phyloP scores from a whole-genome alignment of 2,888 invertebrate genomes.

The Athalia circularis region DNA sequence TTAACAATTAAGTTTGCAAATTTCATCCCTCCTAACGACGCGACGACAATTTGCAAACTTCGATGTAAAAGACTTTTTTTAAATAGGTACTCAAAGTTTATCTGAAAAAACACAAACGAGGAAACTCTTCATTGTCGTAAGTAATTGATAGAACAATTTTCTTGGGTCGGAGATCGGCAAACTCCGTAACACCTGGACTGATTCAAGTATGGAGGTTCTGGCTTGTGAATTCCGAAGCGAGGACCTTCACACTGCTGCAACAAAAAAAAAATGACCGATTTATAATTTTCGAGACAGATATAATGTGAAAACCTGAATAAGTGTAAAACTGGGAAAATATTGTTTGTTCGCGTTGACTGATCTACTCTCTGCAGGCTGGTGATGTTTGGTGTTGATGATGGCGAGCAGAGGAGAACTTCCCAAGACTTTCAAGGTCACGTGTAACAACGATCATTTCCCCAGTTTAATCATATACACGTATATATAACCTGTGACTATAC shows the following conservation, averaged over 20 bases:
- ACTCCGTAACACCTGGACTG: slow-evolving; percentile 74
- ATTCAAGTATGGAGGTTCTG: slow-evolving; percentile 66
- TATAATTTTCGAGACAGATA: slow-evolving; percentile 29
- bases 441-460: slow-evolving; percentile 71
- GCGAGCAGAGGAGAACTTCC: slow-evolving; percentile 65
- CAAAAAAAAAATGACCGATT: slow-evolving; percentile 52
- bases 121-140: too few species aligned
- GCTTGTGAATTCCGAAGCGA: slow-evolving; percentile 17
- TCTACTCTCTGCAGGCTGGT: slow-evolving; percentile 64
- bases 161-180: slow-evolving; percentile 64
- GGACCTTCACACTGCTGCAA: slow-evolving; percentile 29
- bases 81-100: too few species aligned
- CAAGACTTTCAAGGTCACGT: slow-evolving; percentile 58
- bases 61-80: too few species aligned
- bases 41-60: slow-evolving; percentile 27
- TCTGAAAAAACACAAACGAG: too few species aligned
- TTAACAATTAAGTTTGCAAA: slow-evolving; percentile 2
- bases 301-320: slow-evolving; percentile 20
- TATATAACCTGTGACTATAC: slow-evolving; percentile 2
- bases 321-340: slow-evolving; percentile 68
- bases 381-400: slow-evolving; percentile 63
- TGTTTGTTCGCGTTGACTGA: slow-evolving; percentile 67
- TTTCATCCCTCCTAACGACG: neutral
- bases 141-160: too few species aligned
- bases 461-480: slow-evolving; percentile 57